Conservation (phyloP, 2,888 invertebrate species). For the Drosophila setosimentum region DNA sequence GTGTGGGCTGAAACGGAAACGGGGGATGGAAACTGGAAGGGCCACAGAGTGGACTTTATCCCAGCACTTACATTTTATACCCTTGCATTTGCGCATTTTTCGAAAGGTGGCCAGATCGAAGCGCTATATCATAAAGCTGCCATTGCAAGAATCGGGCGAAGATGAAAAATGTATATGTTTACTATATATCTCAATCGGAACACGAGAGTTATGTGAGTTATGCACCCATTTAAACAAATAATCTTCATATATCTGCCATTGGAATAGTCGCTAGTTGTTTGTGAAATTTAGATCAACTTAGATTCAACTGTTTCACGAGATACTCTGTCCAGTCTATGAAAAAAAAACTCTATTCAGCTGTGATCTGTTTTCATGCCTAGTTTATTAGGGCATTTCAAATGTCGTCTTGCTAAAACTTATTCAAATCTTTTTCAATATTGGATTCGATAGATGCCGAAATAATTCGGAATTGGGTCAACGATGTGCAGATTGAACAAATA, state of each 20-base stretch:
- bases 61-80: neutral
- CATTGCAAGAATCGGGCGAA: neutral
- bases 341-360: neutral
- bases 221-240: neutral
- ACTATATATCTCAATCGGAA: neutral
- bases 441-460: constrained; percentile 22
- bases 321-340: neutral
- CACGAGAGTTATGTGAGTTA: too few species aligned
- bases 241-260: neutral
- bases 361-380: neutral
- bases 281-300: too few species aligned
- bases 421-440: neutral
- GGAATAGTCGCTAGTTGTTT: neutral
- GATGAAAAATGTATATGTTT: neutral
- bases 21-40: neutral
- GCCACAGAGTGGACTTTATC: neutral
- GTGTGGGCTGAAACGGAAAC: neutral
- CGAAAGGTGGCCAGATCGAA: neutral
- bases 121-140: neutral
- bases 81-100: neutral
- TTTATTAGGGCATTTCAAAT: neutral
- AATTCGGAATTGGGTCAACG: constrained; percentile 66
- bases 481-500: constrained; percentile 33
- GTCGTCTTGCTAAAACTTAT: neutral
- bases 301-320: too few species aligned